Conservation (phyloP, 2,888 invertebrate genomes). For the Adelognathus sp. region DNA sequence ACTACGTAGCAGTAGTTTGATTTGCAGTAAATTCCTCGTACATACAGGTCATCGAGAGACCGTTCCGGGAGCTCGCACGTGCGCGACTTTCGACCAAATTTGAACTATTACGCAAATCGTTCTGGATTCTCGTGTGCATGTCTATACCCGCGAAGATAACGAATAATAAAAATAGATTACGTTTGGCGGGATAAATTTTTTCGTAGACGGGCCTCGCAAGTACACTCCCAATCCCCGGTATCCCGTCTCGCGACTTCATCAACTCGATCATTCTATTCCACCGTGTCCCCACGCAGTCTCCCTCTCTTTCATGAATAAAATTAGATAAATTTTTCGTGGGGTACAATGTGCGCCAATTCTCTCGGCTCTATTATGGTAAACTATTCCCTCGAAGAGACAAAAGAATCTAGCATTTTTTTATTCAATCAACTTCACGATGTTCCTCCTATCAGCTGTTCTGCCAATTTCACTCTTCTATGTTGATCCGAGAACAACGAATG, state of each 20-base stretch:
- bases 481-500: neutral
- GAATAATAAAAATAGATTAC: constrained; percentile 44
- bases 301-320: neutral
- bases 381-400: neutral
- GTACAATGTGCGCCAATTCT: constrained; percentile 8
- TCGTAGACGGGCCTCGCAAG: neutral
- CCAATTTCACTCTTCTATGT: neutral
- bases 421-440: too few species aligned
- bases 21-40: constrained; percentile 2
- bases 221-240: neutral
- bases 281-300: neutral
- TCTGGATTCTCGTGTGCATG: neutral
- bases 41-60: constrained; percentile 13
- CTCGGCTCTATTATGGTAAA: too few species aligned
- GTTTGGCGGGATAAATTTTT: constrained; percentile 24
- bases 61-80: constrained; percentile 32
- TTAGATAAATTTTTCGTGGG: constrained; percentile 16
- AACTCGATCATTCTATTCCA: neutral
- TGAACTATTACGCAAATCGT: constrained; percentile 44
- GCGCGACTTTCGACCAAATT: constrained; percentile 41
- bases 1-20: neutral
- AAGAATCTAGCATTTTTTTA: neutral
- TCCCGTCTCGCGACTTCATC: neutral
- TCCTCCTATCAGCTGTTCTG: too few species aligned
- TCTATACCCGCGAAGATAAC: constrained; percentile 33